phyloP scores from a whole-genome alignment of 2,797 vertebrate genomes.

The Sebastes hopkinsi region DNA sequence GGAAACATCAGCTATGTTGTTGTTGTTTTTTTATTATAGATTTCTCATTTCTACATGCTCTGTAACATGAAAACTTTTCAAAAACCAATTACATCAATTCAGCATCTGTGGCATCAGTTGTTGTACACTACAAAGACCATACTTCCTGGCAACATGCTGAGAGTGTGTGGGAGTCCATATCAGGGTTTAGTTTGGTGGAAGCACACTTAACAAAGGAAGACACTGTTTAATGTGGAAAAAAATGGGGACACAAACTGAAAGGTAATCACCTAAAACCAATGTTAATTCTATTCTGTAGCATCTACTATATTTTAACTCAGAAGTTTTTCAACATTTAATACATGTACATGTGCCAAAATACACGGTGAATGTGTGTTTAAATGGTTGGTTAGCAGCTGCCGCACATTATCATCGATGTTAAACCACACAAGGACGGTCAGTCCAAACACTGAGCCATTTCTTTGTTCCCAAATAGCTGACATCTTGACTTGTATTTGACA shows the following conservation, averaged over 20 bases:
- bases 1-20: no score
- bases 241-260: not conserved
- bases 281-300: no score
- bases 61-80: no score
- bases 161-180: not conserved
- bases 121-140: not conserved
- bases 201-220: not conserved
- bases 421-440: not conserved
- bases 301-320: not conserved
- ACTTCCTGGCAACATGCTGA: not conserved
- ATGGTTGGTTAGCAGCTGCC: not conserved
- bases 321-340: not conserved
- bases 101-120: not conserved
- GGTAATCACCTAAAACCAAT: not conserved
- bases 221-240: not conserved
- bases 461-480: not conserved
- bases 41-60: no score
- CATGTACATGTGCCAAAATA: not conserved
- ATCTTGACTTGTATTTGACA: constrained; percentile 28
- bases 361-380: not conserved
- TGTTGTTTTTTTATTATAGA: no score
- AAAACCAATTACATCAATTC: not conserved
- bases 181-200: not conserved
- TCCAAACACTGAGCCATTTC: not conserved
- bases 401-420: not conserved